These are phyloP conservation scores for Lacanobia wlatinum DNA, from an alignment of 2,888 invertebrate species.

Conservation along the genomic window DNA sequence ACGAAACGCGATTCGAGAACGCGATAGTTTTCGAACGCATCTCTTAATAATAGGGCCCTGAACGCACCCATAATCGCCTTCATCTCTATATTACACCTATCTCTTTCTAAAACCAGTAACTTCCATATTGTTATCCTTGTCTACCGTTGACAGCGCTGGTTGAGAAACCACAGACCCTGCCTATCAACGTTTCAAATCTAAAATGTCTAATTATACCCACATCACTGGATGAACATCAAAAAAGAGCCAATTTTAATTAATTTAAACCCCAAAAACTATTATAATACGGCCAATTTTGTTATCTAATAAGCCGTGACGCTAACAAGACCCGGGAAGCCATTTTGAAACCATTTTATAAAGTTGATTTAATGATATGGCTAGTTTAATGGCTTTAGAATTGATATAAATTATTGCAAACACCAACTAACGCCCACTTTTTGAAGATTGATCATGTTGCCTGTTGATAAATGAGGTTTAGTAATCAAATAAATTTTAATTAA, in stretches of 20 bases:
- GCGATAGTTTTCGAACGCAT: slow-evolving; percentile 86
- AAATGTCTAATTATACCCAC: slow-evolving; percentile 90
- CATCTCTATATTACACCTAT: slow-evolving; percentile 76
- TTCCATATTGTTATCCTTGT: slow-evolving; percentile 71
- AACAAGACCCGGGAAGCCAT: slow-evolving; percentile 85
- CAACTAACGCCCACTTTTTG: slow-evolving; percentile 68
- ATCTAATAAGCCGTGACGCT: slow-evolving; percentile 89
- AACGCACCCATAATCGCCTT: slow-evolving; percentile 82
- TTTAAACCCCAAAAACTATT: slow-evolving; percentile 88
- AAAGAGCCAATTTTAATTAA: slow-evolving; percentile 89
- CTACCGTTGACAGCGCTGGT: slow-evolving; percentile 84
- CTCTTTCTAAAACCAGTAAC: slow-evolving; percentile 71
- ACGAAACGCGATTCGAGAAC: slow-evolving; percentile 84
- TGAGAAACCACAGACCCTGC: slow-evolving; percentile 80
- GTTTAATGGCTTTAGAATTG: slow-evolving; percentile 76
- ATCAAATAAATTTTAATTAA: slow-evolving; percentile 61
- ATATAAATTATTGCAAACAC: slow-evolving; percentile 80
- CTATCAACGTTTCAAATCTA: slow-evolving; percentile 88
- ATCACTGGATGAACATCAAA: slow-evolving; percentile 87
- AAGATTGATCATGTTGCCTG: slow-evolving; percentile 65
- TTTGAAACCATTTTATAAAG: slow-evolving; percentile 80
- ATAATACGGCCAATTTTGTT: slow-evolving; percentile 89
- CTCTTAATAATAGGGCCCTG: slow-evolving; percentile 86
- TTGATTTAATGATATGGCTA: slow-evolving; percentile 74
- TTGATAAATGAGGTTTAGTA: slow-evolving; percentile 57